A percentile compares a stretch with the other conserved stretches of the same genome.
Evolutionary conservation across 2,113 vertebrate genomes (phyloP).

Genomic region (Bettongia penicillata): DNA sequence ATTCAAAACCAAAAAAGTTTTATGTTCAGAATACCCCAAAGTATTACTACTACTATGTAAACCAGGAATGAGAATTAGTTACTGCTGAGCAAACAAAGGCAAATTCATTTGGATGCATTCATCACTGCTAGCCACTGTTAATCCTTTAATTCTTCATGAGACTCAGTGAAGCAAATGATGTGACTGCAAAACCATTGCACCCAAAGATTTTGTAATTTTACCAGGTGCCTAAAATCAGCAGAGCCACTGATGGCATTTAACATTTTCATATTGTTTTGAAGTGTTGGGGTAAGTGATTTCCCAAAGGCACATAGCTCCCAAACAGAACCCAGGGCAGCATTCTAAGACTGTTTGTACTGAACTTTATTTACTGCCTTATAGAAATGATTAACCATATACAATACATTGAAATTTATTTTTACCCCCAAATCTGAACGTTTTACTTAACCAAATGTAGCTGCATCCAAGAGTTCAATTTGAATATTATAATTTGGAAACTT

Average conservation of each 20-base stretch:
- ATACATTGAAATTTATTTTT: background rate
- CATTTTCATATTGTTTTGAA: background rate
- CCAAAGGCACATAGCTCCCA: background rate
- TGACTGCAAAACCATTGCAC: background rate
- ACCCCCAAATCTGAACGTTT: background rate
- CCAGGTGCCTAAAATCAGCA: background rate
- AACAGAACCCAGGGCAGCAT: background rate
- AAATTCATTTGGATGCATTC: background rate
- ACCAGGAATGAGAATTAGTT: background rate
- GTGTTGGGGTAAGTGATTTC: background rate
- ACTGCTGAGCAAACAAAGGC: background rate
- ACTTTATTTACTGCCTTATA: background rate
- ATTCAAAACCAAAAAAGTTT: background rate
- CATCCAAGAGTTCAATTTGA: background rate
- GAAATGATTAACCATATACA: background rate
- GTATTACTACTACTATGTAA: background rate
- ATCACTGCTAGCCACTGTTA: background rate
- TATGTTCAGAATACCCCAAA: slow-evolving; percentile 10
- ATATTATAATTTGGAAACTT: slow-evolving; percentile 1
- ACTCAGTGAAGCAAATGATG: too few relatives aligned
- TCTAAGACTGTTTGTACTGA: background rate
- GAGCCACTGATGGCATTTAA: background rate
- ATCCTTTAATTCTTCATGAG: background rate
- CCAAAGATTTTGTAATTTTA: background rate
- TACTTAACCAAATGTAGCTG: background rate